Conservation (phyloP, 2,113 vertebrate species). For the Myotis lucifugus region DNA sequence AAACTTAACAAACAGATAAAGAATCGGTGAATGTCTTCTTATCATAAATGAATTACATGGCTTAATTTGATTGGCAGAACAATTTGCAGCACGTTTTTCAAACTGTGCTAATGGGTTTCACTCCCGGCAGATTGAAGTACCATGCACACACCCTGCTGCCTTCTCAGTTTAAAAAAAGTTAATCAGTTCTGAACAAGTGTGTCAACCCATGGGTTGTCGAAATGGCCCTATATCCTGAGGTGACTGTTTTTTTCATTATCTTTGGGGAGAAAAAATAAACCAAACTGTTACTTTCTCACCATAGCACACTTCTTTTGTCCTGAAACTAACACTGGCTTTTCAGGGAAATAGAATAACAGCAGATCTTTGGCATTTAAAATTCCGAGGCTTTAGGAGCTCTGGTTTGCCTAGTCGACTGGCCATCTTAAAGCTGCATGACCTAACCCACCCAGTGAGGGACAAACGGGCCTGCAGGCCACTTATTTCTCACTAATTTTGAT, state of each 20-base stretch:
- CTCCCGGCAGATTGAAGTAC: slow-evolving; percentile 78
- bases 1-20: slow-evolving; percentile 55
- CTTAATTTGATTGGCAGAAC: slow-evolving; percentile 85
- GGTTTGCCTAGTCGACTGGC: background rate
- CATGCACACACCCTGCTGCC: slow-evolving; percentile 61
- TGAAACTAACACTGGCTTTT: background rate
- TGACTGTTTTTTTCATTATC: slow-evolving; percentile 59
- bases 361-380: background rate
- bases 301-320: background rate
- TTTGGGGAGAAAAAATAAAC: slow-evolving; percentile 44
- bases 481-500: slow-evolving; percentile 69
- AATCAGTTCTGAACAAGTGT: slow-evolving; percentile 83
- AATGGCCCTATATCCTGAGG: slow-evolving; percentile 56
- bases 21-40: slow-evolving; percentile 54
- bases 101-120: slow-evolving; percentile 81
- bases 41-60: slow-evolving; percentile 76
- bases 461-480: background rate
- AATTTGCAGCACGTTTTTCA: slow-evolving; percentile 82
- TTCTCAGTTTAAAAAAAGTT: slow-evolving; percentile 78
- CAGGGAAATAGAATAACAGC: background rate
- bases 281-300: slow-evolving; percentile 1
- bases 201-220: slow-evolving; percentile 59
- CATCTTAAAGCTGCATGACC: slow-evolving; percentile 45
- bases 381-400: slow-evolving; percentile 1
- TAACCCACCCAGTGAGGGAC: slow-evolving; percentile 16